Conservation (phyloP, 2,113 vertebrate genomes). For the Atherinomorus stipes region DNA sequence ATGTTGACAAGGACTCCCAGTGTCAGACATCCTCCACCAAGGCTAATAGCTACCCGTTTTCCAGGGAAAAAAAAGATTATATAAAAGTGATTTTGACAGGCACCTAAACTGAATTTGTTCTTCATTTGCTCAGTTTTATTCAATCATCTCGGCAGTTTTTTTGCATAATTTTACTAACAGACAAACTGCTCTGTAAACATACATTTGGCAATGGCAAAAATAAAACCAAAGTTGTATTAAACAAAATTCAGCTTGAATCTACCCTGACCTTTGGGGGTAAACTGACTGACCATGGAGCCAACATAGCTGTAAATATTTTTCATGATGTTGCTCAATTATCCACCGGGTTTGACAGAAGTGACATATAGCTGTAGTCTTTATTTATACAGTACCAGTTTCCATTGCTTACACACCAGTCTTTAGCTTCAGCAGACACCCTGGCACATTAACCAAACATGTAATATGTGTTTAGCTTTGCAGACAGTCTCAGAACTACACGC, state of each 20-base stretch:
- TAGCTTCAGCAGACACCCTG: conserved; percentile 28
- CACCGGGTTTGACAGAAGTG: not conserved
- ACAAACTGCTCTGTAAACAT: not conserved
- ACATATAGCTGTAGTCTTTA: conserved; percentile 23
- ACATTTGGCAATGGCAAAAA: not conserved
- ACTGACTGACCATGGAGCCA: conserved; percentile 1
- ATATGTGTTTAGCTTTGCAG: conserved; percentile 57
- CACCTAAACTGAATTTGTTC: not conserved
- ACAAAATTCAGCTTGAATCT: conserved; percentile 3
- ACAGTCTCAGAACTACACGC: conserved; percentile 45
- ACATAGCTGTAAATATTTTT: conserved; percentile 16
- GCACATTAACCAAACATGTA: conserved; percentile 42
- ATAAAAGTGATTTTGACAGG: too few species aligned
- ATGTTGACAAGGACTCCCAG: too few species aligned
- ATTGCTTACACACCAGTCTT: conserved; percentile 15
- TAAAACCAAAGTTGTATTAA: conserved; percentile 9
- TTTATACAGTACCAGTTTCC: conserved; percentile 38
- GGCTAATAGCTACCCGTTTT: too few species aligned
- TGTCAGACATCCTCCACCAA: too few species aligned
- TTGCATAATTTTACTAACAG: not conserved
- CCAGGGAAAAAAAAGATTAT: too few species aligned
- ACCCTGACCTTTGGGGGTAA: conserved; percentile 26
- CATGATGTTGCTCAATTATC: conserved; percentile 12
- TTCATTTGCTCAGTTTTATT: not conserved
- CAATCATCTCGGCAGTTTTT: not conserved